A percentile compares a stretch with the other conserved stretches of the same genome.
These are phyloP conservation scores for Gandaritis pyraliata DNA, from an alignment of 2,888 invertebrate genomes.

Conservation along the genomic window DNA sequence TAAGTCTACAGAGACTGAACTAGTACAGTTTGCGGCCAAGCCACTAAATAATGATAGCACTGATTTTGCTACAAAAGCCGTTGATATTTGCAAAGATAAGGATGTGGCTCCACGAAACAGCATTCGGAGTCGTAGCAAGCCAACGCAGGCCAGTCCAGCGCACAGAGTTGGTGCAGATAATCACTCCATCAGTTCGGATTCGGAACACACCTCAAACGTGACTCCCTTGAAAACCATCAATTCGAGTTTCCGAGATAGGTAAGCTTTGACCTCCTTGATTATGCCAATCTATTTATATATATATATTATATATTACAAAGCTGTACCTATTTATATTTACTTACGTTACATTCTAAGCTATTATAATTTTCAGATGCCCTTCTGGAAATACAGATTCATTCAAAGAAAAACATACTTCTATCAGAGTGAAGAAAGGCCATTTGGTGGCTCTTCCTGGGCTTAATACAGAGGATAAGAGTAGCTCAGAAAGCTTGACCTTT, in stretches of 20 bases:
- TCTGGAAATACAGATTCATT: slow-evolving; percentile 69
- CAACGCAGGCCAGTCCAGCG: slow-evolving; percentile 67
- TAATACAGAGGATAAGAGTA: slow-evolving; percentile 88
- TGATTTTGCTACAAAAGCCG: slow-evolving; percentile 51
- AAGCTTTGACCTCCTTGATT: slow-evolving; percentile 30
- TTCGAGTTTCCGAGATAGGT: slow-evolving; percentile 86
- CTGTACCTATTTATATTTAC: too few species aligned
- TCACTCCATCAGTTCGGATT: slow-evolving; percentile 89
- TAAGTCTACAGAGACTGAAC: slow-evolving; percentile 89
- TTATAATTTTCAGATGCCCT: slow-evolving; percentile 60
- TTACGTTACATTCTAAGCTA: slow-evolving; percentile 20
- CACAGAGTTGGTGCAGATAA: slow-evolving; percentile 71
- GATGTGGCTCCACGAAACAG: slow-evolving; percentile 54
- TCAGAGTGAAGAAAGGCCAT: slow-evolving; percentile 70
- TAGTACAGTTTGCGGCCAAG: slow-evolving; percentile 59
- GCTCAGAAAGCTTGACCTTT: slow-evolving; percentile 91
- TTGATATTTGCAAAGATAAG: slow-evolving; percentile 59
- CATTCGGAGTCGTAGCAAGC: slow-evolving; percentile 66
- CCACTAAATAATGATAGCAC: slow-evolving; percentile 57
- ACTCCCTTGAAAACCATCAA: slow-evolving; percentile 85
- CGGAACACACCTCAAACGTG: slow-evolving; percentile 87
- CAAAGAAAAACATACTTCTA: slow-evolving; percentile 68
- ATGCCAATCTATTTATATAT: slow-evolving; percentile 6
- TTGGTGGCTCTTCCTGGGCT: slow-evolving; percentile 78
- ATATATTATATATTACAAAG: background rate